Percentiles rank a stretch among this genome's conserved stretches.
These are phyloP conservation scores for Drosophila sechellia DNA, from an alignment of 1,140 invertebrate species.

Conservation along the genomic window DNA sequence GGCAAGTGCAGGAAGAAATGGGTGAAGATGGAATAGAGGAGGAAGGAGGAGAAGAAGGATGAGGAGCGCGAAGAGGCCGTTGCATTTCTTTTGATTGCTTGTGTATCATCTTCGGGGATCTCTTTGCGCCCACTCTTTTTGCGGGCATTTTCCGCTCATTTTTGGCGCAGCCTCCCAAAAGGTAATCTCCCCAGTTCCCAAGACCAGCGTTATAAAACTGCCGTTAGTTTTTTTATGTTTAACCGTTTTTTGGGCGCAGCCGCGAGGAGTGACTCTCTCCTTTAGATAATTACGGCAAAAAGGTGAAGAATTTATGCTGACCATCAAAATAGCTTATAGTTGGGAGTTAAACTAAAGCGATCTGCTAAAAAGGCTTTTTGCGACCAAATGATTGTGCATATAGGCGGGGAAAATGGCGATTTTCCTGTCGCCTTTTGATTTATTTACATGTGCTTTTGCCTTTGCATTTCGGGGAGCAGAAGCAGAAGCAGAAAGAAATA, in stretches of 20 bases:
- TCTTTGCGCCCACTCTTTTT: constrained; percentile 56
- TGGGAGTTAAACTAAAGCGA: constrained; percentile 1
- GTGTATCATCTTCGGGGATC: constrained; percentile 80
- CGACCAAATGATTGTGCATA: constrained; percentile 7
- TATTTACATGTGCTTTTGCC: constrained; percentile 46
- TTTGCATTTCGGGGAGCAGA: constrained; percentile 2
- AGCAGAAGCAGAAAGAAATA: constrained; percentile 36
- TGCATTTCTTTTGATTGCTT: constrained; percentile 83
- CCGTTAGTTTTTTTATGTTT: constrained; percentile 79
- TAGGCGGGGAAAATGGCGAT: constrained; percentile 29
- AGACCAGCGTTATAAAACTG: constrained; percentile 75
- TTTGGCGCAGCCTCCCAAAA: constrained; percentile 57
- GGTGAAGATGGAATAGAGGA: neutral
- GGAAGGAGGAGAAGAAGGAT: neutral
- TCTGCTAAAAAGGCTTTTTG: constrained; percentile 21
- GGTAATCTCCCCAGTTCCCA: constrained; percentile 59
- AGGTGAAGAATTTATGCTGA: constrained; percentile 51
- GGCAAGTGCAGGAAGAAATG: constrained; percentile 65
- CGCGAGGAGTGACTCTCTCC: constrained; percentile 8
- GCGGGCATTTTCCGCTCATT: constrained; percentile 51
- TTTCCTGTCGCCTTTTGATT: constrained; percentile 50
- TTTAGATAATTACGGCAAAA: constrained; percentile 56
- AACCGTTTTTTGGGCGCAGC: constrained; percentile 81
- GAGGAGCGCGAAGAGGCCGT: constrained; percentile 39
- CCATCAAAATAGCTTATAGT: constrained; percentile 42